Percentiles rank a stretch among this genome's conserved stretches.
phyloP scores from a whole-genome alignment of 2,888 invertebrate genomes.

The Caenorhabditis angaria region DNA sequence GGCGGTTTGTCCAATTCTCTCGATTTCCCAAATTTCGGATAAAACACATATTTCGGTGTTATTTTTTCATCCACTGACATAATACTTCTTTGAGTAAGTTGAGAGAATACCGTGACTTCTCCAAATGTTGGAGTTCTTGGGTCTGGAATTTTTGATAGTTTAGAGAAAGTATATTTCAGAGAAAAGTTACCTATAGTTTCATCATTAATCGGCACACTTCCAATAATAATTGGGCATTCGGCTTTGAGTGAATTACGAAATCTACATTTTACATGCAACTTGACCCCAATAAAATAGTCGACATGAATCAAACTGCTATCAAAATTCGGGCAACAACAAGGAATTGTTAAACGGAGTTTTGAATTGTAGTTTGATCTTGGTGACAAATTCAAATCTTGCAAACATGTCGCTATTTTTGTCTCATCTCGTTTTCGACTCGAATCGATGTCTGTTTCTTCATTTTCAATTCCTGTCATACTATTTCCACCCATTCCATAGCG shows the following conservation, averaged over 20 bases:
- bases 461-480: conserved; percentile 1
- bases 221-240: conserved; percentile 40
- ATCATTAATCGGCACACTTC: conserved; percentile 20
- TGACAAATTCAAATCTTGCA: conserved; percentile 27
- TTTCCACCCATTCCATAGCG: conserved; percentile 37
- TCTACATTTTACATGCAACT: conserved; percentile 36
- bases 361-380: conserved; percentile 22
- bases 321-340: conserved; percentile 29
- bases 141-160: conserved; percentile 5
- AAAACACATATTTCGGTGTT: conserved; percentile 36
- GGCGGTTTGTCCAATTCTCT: conserved; percentile 33
- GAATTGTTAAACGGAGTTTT: conserved; percentile 26
- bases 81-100: conserved; percentile 40
- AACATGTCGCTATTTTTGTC: conserved; percentile 15
- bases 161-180: not conserved
- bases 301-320: conserved; percentile 40
- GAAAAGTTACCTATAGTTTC: conserved; percentile 15
- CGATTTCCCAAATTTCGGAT: conserved; percentile 34
- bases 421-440: conserved; percentile 33
- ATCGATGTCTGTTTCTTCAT: conserved; percentile 19
- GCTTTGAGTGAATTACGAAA: conserved; percentile 35
- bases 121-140: conserved; percentile 32
- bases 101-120: conserved; percentile 29
- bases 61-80: conserved; percentile 38
- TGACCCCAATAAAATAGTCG: conserved; percentile 34